These are phyloP conservation scores for Podarcis siculus DNA, from an alignment of 2,797 vertebrate genomes.

Conservation along the genomic window DNA sequence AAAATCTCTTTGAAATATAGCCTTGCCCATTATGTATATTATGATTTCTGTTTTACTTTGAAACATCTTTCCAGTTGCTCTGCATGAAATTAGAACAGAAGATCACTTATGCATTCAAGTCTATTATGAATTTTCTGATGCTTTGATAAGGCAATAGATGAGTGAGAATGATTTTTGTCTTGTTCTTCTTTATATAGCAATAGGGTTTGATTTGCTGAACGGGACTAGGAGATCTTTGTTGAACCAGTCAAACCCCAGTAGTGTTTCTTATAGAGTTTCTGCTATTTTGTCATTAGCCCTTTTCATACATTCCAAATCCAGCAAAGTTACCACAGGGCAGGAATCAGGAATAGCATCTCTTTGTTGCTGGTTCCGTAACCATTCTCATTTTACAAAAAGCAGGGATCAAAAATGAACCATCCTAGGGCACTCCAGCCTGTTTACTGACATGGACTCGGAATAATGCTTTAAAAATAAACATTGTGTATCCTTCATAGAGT, in stretches of 20 bases:
- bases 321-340: not conserved
- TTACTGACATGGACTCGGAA: no score
- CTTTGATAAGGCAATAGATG: constrained; percentile 24
- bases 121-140: constrained; percentile 51
- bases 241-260: not conserved
- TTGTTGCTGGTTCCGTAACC: no score
- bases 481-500: no score
- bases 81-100: constrained; percentile 49
- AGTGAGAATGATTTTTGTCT: not conserved
- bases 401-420: no score
- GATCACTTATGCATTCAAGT: constrained; percentile 58
- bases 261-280: not conserved
- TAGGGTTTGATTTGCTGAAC: not conserved
- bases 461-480: no score
- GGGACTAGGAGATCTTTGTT: not conserved
- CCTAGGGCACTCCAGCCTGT: no score
- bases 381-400: no score
- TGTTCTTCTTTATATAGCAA: not conserved
- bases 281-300: not conserved
- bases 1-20: constrained; percentile 57
- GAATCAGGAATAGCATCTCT: no score
- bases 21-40: constrained; percentile 30
- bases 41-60: constrained; percentile 42
- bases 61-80: constrained; percentile 58
- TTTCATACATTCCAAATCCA: not conserved